phyloP scores from a whole-genome alignment of 1,140 invertebrate genomes.

The Thaumatotibia leucotreta region DNA sequence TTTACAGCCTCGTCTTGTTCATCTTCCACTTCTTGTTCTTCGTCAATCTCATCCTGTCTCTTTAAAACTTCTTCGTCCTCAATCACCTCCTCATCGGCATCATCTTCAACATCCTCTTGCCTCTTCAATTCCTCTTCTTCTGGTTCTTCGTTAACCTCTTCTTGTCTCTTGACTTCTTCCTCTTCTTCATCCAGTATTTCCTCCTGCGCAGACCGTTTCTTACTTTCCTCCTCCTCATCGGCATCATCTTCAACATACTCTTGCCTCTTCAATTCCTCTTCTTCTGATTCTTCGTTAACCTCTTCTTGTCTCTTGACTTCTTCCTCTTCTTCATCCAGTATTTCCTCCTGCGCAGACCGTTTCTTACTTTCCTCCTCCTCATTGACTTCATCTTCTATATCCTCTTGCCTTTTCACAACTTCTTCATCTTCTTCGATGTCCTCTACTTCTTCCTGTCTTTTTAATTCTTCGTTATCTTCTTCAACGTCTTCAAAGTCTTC shows the following conservation, averaged over 20 bases:
- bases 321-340: too few species aligned
- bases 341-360: too few species aligned
- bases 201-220: too few species aligned
- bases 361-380: background rate
- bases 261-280: background rate
- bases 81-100: slow-evolving; percentile 9
- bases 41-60: background rate
- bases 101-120: background rate
- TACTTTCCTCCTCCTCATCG: background rate
- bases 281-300: background rate
- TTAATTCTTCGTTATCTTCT: slow-evolving; percentile 2
- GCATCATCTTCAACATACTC: too few species aligned
- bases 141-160: too few species aligned
- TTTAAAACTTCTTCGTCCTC: slow-evolving; percentile 14
- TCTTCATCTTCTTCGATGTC: slow-evolving; percentile 18
- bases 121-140: background rate
- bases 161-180: too few species aligned
- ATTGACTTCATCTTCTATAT: background rate
- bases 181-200: too few species aligned
- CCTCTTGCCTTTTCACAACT: background rate
- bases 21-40: slow-evolving; percentile 17
- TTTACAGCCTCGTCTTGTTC: slow-evolving; percentile 18
- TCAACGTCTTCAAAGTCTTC: slow-evolving; percentile 14
- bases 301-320: too few species aligned
- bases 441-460: background rate